A percentile compares a stretch with the other conserved stretches of the same genome.
Evolutionary conservation across 2,797 vertebrate species (phyloP).

Genomic region (Melanogrammus aeglefinus): DNA sequence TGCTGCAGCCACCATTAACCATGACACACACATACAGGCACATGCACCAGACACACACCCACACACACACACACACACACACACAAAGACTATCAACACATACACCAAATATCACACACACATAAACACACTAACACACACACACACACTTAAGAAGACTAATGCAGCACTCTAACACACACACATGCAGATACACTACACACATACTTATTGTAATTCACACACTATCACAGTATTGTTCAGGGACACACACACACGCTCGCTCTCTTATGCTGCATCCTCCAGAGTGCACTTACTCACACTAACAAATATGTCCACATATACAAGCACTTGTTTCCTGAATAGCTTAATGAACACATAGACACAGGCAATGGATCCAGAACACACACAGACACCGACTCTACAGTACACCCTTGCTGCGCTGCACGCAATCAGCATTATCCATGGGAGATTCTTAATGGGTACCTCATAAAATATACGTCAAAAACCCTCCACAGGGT

Average conservation of each 20-base stretch:
- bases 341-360: slow-evolving; percentile 18
- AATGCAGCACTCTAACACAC: slow-evolving; percentile 20
- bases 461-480: slow-evolving; percentile 73
- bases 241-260: too few species aligned
- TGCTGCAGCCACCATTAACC: slow-evolving; percentile 79
- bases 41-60: background rate
- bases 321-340: slow-evolving; percentile 21
- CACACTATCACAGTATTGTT: too few species aligned
- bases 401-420: slow-evolving; percentile 38
- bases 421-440: slow-evolving; percentile 75
- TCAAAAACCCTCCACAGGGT: slow-evolving; percentile 50
- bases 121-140: slow-evolving; percentile 21
- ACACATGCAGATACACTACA: slow-evolving; percentile 34
- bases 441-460: slow-evolving; percentile 78
- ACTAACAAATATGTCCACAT: slow-evolving; percentile 24
- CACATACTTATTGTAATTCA: background rate
- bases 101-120: slow-evolving; percentile 17
- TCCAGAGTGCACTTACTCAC: slow-evolving; percentile 4
- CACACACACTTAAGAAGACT: slow-evolving; percentile 41
- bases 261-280: too few species aligned
- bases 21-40: slow-evolving; percentile 58
- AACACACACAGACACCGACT: slow-evolving; percentile 21
- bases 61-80: slow-evolving; percentile 4
- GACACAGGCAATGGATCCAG: slow-evolving; percentile 21
- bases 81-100: background rate